Evolutionary conservation across 1,140 invertebrate species (phyloP).

Genomic region (Zaprionus taronus): DNA sequence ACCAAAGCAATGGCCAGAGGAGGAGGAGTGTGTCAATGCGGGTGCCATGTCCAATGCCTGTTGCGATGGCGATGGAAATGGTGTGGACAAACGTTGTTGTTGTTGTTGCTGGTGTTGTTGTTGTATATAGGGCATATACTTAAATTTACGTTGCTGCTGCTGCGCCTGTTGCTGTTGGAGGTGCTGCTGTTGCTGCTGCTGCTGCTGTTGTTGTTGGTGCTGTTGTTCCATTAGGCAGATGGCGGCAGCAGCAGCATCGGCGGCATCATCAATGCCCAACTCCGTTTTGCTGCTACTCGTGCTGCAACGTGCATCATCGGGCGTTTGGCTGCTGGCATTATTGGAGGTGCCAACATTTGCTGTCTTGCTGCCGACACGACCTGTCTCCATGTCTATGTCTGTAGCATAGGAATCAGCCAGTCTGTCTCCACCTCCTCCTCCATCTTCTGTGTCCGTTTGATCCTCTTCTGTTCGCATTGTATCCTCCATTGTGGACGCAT

Average conservation of each 20-base stretch:
- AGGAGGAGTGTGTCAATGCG: background rate
- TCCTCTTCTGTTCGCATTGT: slow-evolving; percentile 23
- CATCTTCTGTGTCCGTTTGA: slow-evolving; percentile 10
- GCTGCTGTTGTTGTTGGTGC: slow-evolving; percentile 27
- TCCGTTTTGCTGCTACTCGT: slow-evolving; percentile 34
- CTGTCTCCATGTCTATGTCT: background rate
- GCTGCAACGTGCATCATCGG: slow-evolving; percentile 15
- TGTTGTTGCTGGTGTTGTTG: slow-evolving; percentile 20
- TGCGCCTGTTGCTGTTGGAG: slow-evolving; percentile 18
- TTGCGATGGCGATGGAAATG: slow-evolving; percentile 38
- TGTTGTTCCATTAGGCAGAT: slow-evolving; percentile 44
- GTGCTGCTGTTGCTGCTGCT: slow-evolving; percentile 27
- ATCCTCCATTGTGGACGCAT: slow-evolving; percentile 46
- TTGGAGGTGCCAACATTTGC: background rate
- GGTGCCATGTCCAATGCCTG: slow-evolving; percentile 35
- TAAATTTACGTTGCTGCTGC: slow-evolving; percentile 34
- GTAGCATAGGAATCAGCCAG: slow-evolving; percentile 3
- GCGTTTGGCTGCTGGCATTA: slow-evolving; percentile 22
- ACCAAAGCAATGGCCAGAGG: slow-evolving; percentile 3
- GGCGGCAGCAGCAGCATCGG: slow-evolving; percentile 45
- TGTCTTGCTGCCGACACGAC: background rate
- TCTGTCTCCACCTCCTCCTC: slow-evolving; percentile 19
- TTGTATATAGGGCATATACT: slow-evolving; percentile 25
- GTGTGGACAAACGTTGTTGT: slow-evolving; percentile 29
- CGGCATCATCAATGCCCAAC: slow-evolving; percentile 51